phyloP scores from a whole-genome alignment of 2,113 vertebrate species.

The Marmota monax region DNA sequence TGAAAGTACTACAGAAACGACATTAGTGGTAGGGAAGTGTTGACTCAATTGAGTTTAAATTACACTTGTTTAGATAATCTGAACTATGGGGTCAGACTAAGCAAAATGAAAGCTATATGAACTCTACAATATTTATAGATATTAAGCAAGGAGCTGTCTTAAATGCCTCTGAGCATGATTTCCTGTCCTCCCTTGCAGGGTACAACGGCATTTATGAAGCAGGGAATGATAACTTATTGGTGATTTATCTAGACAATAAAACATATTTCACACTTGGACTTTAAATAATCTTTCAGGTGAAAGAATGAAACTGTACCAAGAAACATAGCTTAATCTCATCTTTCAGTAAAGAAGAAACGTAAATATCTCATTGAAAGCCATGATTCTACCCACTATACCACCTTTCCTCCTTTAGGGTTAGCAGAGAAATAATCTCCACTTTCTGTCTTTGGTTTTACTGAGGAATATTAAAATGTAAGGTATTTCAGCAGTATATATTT shows the following conservation, averaged over 20 bases:
- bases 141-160: background rate
- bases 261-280: background rate
- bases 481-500: background rate
- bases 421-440: background rate
- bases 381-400: background rate
- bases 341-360: background rate
- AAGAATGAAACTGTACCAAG: background rate
- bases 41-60: background rate
- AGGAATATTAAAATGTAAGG: background rate
- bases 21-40: background rate
- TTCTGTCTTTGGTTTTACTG: background rate
- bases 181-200: no score
- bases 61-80: background rate
- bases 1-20: background rate
- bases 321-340: background rate
- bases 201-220: background rate
- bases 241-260: background rate
- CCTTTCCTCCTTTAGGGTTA: background rate
- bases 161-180: no score
- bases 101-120: background rate
- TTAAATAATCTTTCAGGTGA: conserved; percentile 36
- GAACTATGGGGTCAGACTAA: background rate
- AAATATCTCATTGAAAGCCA: background rate
- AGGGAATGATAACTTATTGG: background rate
- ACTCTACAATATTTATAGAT: background rate